phyloP scores from a whole-genome alignment of 2,797 vertebrate species.

The Tapirus indicus region DNA sequence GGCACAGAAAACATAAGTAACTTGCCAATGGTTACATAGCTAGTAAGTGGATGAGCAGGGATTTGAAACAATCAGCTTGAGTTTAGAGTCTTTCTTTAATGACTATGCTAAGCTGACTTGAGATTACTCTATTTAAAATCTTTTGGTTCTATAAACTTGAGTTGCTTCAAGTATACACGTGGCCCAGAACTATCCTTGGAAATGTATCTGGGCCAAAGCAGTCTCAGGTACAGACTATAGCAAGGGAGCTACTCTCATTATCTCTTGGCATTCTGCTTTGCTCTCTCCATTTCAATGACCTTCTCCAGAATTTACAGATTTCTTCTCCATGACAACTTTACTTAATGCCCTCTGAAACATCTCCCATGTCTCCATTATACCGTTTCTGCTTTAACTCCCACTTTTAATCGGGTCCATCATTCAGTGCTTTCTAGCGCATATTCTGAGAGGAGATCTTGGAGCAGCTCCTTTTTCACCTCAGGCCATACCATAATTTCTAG shows the following conservation, averaged over 20 bases:
- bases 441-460: neutral
- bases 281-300: neutral
- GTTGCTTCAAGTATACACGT: neutral
- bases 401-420: neutral
- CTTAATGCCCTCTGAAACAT: neutral
- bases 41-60: neutral
- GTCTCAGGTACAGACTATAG: neutral
- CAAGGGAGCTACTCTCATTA: neutral
- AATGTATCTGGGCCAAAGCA: neutral
- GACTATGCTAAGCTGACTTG: neutral
- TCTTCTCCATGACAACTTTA: neutral
- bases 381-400: neutral
- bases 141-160: neutral
- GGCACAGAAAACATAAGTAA: neutral
- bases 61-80: neutral
- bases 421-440: neutral
- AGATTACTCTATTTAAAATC: conserved; percentile 22
- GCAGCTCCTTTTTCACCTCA: neutral
- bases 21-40: neutral
- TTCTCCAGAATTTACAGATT: neutral
- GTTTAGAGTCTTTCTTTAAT: neutral
- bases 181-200: neutral
- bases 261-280: neutral
- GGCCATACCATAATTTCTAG: neutral
- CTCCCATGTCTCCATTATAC: neutral